phyloP scores from a whole-genome alignment of 2,113 vertebrate genomes.

The Tupaia tana region DNA sequence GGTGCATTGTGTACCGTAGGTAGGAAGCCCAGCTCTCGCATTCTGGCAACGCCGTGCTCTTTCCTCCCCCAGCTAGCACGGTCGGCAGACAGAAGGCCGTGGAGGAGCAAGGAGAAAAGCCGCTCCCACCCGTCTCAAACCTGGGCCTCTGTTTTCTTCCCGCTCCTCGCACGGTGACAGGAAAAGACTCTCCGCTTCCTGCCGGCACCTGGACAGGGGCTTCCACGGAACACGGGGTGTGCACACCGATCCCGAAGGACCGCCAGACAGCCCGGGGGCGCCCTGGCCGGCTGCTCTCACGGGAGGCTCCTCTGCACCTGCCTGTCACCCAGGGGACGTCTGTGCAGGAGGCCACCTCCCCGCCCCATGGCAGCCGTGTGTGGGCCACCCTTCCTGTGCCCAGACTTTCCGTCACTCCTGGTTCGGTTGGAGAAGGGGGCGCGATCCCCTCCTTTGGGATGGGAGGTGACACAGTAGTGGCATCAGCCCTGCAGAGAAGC shows the following conservation, averaged over 20 bases:
- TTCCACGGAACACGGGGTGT: background rate
- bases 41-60: background rate
- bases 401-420: background rate
- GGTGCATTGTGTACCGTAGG: background rate
- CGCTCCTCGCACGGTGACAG: background rate
- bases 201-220: background rate
- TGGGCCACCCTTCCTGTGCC: rapidly evolving
- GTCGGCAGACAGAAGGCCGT: background rate
- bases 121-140: background rate
- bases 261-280: background rate
- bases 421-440: too few species aligned
- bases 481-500: background rate
- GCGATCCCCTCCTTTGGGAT: background rate
- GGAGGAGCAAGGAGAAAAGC: background rate
- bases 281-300: background rate
- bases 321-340: background rate
- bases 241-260: background rate
- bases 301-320: background rate
- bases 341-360: background rate
- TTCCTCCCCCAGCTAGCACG: background rate
- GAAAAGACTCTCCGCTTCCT: background rate
- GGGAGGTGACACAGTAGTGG: background rate
- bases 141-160: background rate
- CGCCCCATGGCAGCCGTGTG: rapidly evolving
- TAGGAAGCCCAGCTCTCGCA: background rate